Evolutionary conservation across 2,888 invertebrate species (phyloP), one percentile per base, ranked within the genome.

Genomic region (Hirtodrosophila trivittata): DNA sequence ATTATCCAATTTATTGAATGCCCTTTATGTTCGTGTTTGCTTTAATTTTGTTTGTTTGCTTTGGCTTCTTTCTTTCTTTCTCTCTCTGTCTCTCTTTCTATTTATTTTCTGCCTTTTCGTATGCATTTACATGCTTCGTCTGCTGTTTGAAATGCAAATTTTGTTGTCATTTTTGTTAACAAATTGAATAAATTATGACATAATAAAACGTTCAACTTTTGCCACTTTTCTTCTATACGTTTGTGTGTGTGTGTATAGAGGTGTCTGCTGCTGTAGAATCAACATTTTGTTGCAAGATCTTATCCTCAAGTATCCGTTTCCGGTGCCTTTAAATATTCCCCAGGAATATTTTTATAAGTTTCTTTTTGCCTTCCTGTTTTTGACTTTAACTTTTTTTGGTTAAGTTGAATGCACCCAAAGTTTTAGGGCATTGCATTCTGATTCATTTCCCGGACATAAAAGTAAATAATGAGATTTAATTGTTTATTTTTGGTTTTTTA

Each of bases 141-240:
- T 39, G 1, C 10, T 42, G 41, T 43, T 68, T 68, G 59, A 55
- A 56, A 83, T 80, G 71, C 55, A 77, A 85, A 84, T 75, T 54
- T 54, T 16, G 8, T 4, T 7, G 14, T 26, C 63, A 51, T 77
- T 74, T 78, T 66, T 66, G 78, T 77, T 77, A 55, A 58, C 65
- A 68, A 77, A 85, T 66, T 66, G 69, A 45, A 65, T 82, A 65
- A 60, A 66, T 78, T 78, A 67, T 80, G 69, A 75, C 73, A 78
- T 78, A 82, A 82, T 59, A 66, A 69, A 67, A 45, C 28, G 38
- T 50, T 55, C 55, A 52, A 63, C 60, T 45, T 33, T 30, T 14
- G 33, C 16, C 41, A 41, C 43, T 60, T 68, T 41, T 28, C 26
- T 35, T 5, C 12, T 33, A 5, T 30, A 9, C 9, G 18, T 2